Base-by-base conservation (phyloP, 92 coral and sea anemone species). In the Virgularia gustaviana region DNA sequence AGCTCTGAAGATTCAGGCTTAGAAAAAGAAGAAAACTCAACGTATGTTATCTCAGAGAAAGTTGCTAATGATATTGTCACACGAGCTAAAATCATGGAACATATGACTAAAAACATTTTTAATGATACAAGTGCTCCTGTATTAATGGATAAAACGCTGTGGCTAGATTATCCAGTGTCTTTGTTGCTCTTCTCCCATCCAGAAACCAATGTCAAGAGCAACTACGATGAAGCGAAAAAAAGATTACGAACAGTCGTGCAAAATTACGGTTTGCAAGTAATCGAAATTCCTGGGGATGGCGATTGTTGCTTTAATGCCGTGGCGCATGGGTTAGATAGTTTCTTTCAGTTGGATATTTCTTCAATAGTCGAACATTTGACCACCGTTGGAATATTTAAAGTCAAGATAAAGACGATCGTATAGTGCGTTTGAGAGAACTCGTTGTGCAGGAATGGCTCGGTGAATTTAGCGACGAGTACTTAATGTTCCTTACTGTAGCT, bases 361-460 rank as follows among this genome's bases (percentile, higher is more conserved):
- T 15, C 44, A 39, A 36, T 20, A 35, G 71, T 23, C 28, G 51
- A 63, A 13, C 36, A 29, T 62, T 28, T 39, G 13, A 63, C 51
- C 53, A 1, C n/a, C n/a, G n/a, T n/a, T n/a, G 6, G 31, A 3
- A 64, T 64, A 18, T 37, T 42, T 24, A 34, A 45, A 67, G 74
- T 45, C 57, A 67, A 34, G 53, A 67, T 39, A 15, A 39, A 39
- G 45, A 7, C 9, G 15, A 39, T 39, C 45, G n/a, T n/a, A n/a
- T n/a, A n/a, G n/a, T n/a, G n/a, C n/a, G n/a, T n/a, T n/a, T 64
- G 5, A 64, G 54, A 37, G 53, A 8, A 34, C 45, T 68, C 16
- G 36, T 68, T 13, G 75, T 68, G 5, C 38, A 33, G 9, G 75
- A 68, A 41, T 68, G 75, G 75, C 56, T 68, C 12, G 64, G 75